Evolutionary conservation across 2,113 vertebrate species (phyloP).

Genomic region (Muntiacus reevesi): DNA sequence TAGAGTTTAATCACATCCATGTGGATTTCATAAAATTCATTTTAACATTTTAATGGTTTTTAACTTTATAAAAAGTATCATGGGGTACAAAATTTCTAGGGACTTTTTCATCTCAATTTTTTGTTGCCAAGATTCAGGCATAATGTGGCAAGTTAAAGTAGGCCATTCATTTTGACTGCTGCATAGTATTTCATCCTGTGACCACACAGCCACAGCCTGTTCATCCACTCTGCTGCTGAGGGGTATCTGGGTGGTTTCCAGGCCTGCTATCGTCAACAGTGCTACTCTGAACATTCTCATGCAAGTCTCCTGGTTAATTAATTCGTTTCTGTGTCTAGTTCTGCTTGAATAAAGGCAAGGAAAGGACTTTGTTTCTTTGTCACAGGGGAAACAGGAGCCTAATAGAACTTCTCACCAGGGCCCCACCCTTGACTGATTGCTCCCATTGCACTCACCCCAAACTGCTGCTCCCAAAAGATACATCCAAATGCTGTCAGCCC

Average conservation of each 20-base stretch:
- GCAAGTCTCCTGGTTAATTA: background rate
- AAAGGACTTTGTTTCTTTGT: background rate
- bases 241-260: background rate
- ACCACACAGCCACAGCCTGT: background rate
- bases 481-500: background rate
- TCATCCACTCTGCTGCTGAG: background rate
- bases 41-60: background rate
- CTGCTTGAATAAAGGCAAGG: background rate
- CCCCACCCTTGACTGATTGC: background rate
- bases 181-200: background rate
- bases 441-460: background rate
- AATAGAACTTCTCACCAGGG: background rate
- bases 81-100: background rate
- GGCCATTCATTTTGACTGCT: background rate
- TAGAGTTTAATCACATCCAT: background rate
- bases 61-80: background rate
- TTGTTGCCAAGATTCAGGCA: background rate
- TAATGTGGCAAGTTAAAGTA: background rate
- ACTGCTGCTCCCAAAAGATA: background rate
- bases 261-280: background rate
- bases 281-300: background rate
- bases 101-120: background rate
- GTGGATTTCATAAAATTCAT: background rate
- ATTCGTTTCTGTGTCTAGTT: background rate
- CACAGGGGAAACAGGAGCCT: background rate